These are phyloP conservation scores for Masticophis lateralis DNA, from an alignment of 2,797 vertebrate species.

Conservation along the genomic window DNA sequence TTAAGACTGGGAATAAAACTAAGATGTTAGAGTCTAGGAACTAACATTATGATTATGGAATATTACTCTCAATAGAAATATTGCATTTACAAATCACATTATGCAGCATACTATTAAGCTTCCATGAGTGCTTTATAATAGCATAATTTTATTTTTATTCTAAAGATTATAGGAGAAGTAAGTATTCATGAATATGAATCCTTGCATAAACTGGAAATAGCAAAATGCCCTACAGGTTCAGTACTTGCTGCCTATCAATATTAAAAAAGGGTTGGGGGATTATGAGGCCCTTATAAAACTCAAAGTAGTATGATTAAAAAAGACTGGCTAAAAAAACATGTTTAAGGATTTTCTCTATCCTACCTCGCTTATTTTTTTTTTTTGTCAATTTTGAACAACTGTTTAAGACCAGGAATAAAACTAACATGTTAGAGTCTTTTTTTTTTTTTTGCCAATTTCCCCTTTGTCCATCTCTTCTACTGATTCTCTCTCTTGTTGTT, in stretches of 20 bases:
- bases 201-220: constrained; percentile 10
- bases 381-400: not conserved
- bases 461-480: not conserved
- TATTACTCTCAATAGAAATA: not conserved
- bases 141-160: not conserved
- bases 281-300: not conserved
- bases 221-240: not conserved
- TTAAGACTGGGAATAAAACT: not conserved
- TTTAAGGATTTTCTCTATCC: not conserved
- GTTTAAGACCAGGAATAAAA: too few species aligned
- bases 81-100: not conserved
- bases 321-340: not conserved
- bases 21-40: not conserved
- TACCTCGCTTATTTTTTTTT: not conserved
- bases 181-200: not conserved
- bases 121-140: not conserved
- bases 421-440: not conserved
- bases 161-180: not conserved
- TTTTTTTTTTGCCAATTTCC: not conserved
- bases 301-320: not conserved
- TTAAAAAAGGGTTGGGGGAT: not conserved
- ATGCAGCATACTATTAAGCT: not conserved
- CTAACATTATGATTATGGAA: not conserved
- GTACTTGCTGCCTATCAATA: not conserved
- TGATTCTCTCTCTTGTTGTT: not conserved